Evolutionary conservation across 2,797 vertebrate species (phyloP), one percentile per base, ranked within the genome.

Genomic region (Myripristis murdjan): DNA sequence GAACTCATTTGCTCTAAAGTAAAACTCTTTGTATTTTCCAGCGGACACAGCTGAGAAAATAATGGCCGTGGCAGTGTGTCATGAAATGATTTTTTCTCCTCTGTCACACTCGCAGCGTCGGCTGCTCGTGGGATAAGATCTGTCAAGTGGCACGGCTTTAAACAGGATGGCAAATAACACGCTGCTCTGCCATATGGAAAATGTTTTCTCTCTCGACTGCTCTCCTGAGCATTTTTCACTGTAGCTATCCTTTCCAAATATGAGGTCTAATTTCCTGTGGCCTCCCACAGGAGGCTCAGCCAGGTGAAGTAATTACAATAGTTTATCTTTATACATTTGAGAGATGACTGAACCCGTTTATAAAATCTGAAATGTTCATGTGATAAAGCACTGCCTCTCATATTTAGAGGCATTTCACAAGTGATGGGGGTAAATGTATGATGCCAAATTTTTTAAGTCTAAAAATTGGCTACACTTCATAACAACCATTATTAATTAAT

Each of bases 251-350:
- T 75, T 77, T 76, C 31, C 35, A 54, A 74, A 73, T 79, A 18
- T 39, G 44, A 71, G 75, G n/a, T 65, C 76, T 74, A 53, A 87
- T 86, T 85, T 85, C 76, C 71, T 80, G 6, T 43, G 68, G 52
- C 79, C 75, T 70, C 37, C 10, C n/a, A n/a, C n/a, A n/a, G 1
- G 26, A 61, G 6, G 7, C 57, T 49, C n/a, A 67, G 26, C 22
- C 48, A 60, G 51, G 46, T 72, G 76, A 63, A 49, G 54, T 57
- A 16, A 77, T 72, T 71, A 61, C 71, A 73, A 31, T 12, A 20
- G 2, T 47, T 67, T 55, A 24, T 58, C 28, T n/a, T 53, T 57
- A 2, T 23, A 35, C n/a, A n/a, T n/a, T 22, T 58, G 20, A 68
- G 15, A 53, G 4, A 26, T 47, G 56, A 24, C n/a, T 58, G 46